Evolutionary conservation across 2,888 invertebrate genomes (phyloP), one percentile per base, ranked within the genome.

Genomic region (Pimpla rufipes): DNA sequence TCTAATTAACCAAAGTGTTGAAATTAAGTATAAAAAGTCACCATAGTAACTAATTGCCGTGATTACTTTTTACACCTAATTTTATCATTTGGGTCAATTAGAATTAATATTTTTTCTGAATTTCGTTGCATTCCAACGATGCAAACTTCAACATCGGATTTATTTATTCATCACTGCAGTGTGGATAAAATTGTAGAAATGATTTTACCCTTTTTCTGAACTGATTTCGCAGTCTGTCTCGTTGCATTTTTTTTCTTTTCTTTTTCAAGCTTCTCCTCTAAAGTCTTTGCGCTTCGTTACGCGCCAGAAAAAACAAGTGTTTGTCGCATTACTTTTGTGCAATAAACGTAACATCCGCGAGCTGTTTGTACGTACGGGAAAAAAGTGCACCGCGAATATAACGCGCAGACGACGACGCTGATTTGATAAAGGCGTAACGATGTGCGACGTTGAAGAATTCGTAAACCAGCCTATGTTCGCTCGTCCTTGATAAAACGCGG

Each of bases 401-500:
- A 42, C 13, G 52, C 13, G 18, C 29, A 8, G 21, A 13, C 3
- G 40, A 50, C 35, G 52, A 5, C 18, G 57, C 37, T 29, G 57
- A 57, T 73, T 67, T 47, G 71, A 67, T 73, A 67, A 57, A 59
- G 67, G 42, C 40, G 66, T 40, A 21, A 79, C 57, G 73, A 79
- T 64, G 68, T 45, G 64, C 70, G 50, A 64, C 70, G 52, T 52
- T 50, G 50, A 45, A 77, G 71, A 16, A 47, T 45, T 23, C 40
- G 23, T 21, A 18, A 45, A 21, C 35, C 45, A 40, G 18, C 52
- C 40, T 42, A 18, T 35, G 6, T 23, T 57, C 50, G 10, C 55
- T 50, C 73, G 13, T 73, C 50, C 37, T 78, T 74, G 73, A 74
- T 62, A 73, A 78, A 81, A 78, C 77, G 78, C 67, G 68, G 68